Evolutionary conservation across 2,888 invertebrate genomes (phyloP).

Genomic region (Agrotis puta): DNA sequence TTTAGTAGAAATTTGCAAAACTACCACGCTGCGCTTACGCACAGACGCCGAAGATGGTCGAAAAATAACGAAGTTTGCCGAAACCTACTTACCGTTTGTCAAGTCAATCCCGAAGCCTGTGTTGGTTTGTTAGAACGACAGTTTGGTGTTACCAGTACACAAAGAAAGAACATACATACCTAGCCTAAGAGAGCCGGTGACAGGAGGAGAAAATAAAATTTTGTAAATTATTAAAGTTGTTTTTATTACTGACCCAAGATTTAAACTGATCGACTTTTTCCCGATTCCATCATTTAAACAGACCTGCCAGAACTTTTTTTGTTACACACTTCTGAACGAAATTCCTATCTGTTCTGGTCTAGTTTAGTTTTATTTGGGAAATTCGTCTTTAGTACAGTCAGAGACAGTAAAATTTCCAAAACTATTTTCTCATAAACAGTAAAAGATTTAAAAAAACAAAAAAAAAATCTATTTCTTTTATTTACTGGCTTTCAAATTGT

Average conservation of each 20-base stretch:
- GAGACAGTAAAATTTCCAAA: no score
- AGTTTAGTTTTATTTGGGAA: no score
- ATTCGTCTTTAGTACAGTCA: no score
- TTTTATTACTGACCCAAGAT: conserved; percentile 66
- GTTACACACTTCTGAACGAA: no score
- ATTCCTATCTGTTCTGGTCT: no score
- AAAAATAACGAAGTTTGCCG: conserved; percentile 17
- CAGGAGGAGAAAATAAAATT: conserved; percentile 88
- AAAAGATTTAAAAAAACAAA: no score
- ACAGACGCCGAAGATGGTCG: background rate
- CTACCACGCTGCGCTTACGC: background rate
- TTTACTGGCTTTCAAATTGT: no score
- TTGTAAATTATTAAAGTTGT: conserved; percentile 86
- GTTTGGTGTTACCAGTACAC: conserved; percentile 90
- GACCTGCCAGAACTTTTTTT: no score
- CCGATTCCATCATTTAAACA: background rate
- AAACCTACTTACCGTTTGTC: conserved; percentile 11
- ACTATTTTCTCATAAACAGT: no score
- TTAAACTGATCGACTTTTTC: background rate
- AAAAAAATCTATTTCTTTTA: no score
- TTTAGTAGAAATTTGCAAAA: background rate
- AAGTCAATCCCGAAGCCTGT: conserved; percentile 70
- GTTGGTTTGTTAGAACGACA: conserved; percentile 78
- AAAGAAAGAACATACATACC: conserved; percentile 85
- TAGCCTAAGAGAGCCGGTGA: conserved; percentile 87